Conservation (phyloP, 2,113 vertebrate genomes). For the Calyptommatus sinebrachiatus region DNA sequence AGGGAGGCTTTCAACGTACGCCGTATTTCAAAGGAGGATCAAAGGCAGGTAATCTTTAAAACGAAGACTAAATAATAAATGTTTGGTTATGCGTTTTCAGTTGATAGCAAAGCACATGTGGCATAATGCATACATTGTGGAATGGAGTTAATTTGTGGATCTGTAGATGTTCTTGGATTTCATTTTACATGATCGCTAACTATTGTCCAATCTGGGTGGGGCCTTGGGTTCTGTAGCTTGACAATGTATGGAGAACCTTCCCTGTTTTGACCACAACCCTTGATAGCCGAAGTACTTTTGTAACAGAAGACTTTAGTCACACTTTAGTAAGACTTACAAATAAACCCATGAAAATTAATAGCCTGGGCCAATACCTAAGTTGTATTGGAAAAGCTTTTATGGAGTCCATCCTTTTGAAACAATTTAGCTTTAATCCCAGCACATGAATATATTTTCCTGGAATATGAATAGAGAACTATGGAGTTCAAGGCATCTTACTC, state of each 20-base stretch:
- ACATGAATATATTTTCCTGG: not conserved
- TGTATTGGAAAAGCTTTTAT: not conserved
- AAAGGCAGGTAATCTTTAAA: conserved; percentile 72
- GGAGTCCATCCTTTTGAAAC: not conserved
- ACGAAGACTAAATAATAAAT: conserved; percentile 25
- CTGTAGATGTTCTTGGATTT: no score
- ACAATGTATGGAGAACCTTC: no score
- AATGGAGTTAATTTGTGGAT: no score
- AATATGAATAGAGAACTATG: not conserved
- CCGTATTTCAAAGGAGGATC: conserved; percentile 66
- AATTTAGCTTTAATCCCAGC: not conserved
- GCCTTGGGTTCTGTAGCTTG: no score
- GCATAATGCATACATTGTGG: not conserved
- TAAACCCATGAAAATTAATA: not conserved
- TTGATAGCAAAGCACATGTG: conserved; percentile 22
- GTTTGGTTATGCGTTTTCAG: conserved; percentile 42
- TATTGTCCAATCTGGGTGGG: no score
- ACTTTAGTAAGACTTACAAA: not conserved
- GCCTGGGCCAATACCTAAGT: not conserved
- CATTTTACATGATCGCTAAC: no score
- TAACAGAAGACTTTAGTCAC: not conserved
- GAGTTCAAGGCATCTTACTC: not conserved
- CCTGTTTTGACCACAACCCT: not conserved
- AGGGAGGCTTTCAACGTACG: conserved; percentile 61
- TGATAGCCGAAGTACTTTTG: not conserved